Evolutionary conservation across 2,888 invertebrate species (phyloP), one percentile per base, ranked within the genome.

Genomic region (Drosophila siamana): DNA sequence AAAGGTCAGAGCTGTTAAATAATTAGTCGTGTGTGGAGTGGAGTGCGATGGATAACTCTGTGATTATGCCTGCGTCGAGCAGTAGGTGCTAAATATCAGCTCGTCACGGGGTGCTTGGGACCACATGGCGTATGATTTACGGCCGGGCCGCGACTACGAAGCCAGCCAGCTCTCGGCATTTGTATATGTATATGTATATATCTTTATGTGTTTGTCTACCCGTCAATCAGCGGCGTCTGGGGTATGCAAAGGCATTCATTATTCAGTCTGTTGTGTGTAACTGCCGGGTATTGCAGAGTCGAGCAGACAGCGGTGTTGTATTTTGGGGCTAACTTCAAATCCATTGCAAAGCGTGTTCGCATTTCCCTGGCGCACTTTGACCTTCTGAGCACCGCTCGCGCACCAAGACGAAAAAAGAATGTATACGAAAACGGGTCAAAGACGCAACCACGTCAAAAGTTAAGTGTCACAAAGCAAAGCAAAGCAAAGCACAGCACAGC

Each of bases 71-170:
- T n/a, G 2, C 26, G 16, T 13, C 15, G 15, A 28, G 8, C 19
- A n/a, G 28, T 38, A 48, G 56, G 51, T 69, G 74, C 55, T 48
- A 48, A 68, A 43, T 30, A 19, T 28, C 13, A 30, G 7, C 52
- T 41, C 26, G 28, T 15, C 7, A 43, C 7, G 16, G 47, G 57
- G 48, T 30, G 44, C 55, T 64, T 66, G 13, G 51, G 72, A 40
- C 65, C 72, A 80, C 83, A 64, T 66, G 83, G 80, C 75, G 86
- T 80, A 83, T 83, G 86, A 86, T 82, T 82, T 75, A 86, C 67
- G 74, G 30, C 30, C 30, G 11, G 9, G 30, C n/a, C n/a, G n/a
- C n/a, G n/a, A n/a, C n/a, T n/a, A n/a, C n/a, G n/a, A n/a, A n/a
- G n/a, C n/a, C n/a, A n/a, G n/a, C n/a, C n/a, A n/a, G n/a, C n/a